Percentiles rank a stretch among this genome's conserved stretches.
These are phyloP conservation scores for Dryadula phaetusa DNA, from an alignment of 2,888 invertebrate species.

Conservation along the genomic window DNA sequence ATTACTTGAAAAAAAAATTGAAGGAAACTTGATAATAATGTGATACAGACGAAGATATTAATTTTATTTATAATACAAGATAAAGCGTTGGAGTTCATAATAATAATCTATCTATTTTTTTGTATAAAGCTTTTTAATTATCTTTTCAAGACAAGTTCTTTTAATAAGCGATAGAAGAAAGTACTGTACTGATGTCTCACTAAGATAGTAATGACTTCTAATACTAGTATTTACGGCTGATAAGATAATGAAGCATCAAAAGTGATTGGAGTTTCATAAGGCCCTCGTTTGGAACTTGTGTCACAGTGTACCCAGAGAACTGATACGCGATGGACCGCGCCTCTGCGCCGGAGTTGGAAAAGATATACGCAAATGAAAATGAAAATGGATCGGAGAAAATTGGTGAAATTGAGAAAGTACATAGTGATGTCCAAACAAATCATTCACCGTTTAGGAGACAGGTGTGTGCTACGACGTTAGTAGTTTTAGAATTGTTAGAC, in stretches of 20 bases:
- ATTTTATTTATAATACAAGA: neutral
- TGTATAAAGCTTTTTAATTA: neutral
- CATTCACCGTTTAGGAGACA: conserved; percentile 66
- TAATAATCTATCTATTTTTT: neutral
- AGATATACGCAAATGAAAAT: conserved; percentile 60
- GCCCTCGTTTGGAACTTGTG: conserved; percentile 42
- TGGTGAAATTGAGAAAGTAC: conserved; percentile 53
- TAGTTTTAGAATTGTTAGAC: conserved; percentile 25
- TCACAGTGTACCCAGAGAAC: conserved; percentile 44
- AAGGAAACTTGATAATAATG: neutral
- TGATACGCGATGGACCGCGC: conserved; percentile 62
- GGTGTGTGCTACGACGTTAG: conserved; percentile 58
- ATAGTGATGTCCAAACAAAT: conserved; percentile 52
- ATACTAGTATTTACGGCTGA: conserved; percentile 42
- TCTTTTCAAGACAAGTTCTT: neutral
- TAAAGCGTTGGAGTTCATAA: neutral
- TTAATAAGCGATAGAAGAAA: neutral
- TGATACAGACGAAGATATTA: neutral
- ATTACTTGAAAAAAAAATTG: neutral
- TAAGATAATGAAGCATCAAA: conserved; percentile 51
- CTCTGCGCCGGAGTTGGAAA: conserved; percentile 64
- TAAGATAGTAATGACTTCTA: conserved; percentile 30
- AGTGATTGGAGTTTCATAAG: conserved; percentile 46
- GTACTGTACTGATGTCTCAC: conserved; percentile 21
- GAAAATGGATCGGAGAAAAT: conserved; percentile 52